Conservation (phyloP, 2,797 vertebrate species). For the Pseudopleuronectes americanus region DNA sequence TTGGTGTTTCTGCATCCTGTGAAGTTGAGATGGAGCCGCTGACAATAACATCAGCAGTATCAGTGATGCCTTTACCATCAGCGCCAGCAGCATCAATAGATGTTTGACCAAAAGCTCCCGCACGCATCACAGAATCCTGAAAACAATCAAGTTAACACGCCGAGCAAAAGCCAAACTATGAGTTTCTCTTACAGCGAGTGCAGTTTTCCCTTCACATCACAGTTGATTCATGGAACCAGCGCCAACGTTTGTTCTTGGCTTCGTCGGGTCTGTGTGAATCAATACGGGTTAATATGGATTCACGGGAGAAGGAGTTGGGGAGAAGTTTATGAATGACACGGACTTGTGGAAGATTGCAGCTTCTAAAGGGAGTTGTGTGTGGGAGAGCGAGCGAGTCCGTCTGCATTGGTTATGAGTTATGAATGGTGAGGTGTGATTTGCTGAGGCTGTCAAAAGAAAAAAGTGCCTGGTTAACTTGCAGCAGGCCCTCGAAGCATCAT, state of each 20-base stretch:
- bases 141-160: constrained; percentile 38
- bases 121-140: constrained; percentile 26
- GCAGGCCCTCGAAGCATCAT: constrained; percentile 49
- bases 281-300: constrained; percentile 53
- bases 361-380: constrained; percentile 1
- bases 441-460: constrained; percentile 50
- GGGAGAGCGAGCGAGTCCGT: constrained; percentile 25
- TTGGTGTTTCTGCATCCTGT: constrained; percentile 38
- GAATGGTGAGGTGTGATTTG: constrained; percentile 51
- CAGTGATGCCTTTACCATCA: constrained; percentile 25
- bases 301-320: constrained; percentile 37
- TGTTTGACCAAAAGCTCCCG: constrained; percentile 23
- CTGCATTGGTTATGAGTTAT: constrained; percentile 52
- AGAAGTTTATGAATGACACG: constrained; percentile 39
- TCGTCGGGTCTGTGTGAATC: constrained; percentile 43
- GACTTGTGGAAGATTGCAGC: constrained; percentile 14
- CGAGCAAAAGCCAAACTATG: constrained; percentile 41
- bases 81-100: constrained; percentile 28
- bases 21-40: constrained; percentile 54
- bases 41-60: constrained; percentile 52
- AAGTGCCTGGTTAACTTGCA: constrained; percentile 45
- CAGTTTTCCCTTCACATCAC: constrained; percentile 48
- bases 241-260: constrained; percentile 64
- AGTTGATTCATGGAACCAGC: constrained; percentile 66
- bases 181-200: constrained; percentile 34